Conservation (phyloP, 2,888 invertebrate species). For the Lithosia quadra region DNA sequence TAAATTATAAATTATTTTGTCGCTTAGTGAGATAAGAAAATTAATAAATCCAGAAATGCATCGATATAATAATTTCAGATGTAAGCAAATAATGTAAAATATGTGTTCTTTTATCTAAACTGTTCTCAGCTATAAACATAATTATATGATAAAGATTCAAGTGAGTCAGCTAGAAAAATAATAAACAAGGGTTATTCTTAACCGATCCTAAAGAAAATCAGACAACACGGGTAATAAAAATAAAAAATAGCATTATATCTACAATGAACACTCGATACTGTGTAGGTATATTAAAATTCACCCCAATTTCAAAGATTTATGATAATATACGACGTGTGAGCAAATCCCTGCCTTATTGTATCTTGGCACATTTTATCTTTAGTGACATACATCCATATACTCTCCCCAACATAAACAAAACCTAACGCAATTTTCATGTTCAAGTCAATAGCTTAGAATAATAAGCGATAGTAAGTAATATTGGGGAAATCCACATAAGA, state of each 20-base stretch:
- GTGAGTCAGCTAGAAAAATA: not conserved
- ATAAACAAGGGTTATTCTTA: not conserved
- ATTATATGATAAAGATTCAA: no score
- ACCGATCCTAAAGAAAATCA: not conserved
- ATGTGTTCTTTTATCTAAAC: no score
- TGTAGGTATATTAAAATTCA: constrained; percentile 67
- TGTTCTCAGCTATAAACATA: no score
- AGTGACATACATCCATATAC: constrained; percentile 66
- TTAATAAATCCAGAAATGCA: not conserved
- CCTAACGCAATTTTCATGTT: constrained; percentile 84
- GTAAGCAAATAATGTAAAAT: no score
- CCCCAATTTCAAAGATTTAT: constrained; percentile 73
- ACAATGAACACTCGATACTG: constrained; percentile 50
- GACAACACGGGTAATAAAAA: not conserved
- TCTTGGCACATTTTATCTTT: constrained; percentile 71
- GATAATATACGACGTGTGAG: constrained; percentile 67
- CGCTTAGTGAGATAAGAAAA: not conserved
- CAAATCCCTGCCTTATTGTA: constrained; percentile 69
- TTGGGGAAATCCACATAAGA: constrained; percentile 80
- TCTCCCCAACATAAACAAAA: constrained; percentile 80
- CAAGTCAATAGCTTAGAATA: constrained; percentile 86
- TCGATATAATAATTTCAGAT: not conserved
- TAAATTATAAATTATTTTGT: not conserved
- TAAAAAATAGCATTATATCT: constrained; percentile 32
- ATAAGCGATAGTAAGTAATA: constrained; percentile 85